Conservation (phyloP, 2,797 vertebrate species). For the Chiroxiphia lanceolata region DNA sequence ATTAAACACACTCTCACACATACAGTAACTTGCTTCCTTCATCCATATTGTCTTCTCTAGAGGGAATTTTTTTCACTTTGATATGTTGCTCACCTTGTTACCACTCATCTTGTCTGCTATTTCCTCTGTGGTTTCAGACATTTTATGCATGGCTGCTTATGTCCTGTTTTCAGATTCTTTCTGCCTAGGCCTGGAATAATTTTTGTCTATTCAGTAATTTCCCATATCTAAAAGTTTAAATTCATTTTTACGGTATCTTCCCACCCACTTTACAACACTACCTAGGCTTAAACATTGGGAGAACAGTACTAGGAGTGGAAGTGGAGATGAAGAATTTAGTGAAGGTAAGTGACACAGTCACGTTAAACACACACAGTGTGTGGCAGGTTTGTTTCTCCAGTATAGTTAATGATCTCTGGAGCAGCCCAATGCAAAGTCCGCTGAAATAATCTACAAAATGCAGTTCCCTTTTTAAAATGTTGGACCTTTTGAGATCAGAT, state of each 20-base stretch:
- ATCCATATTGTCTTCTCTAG: slow-evolving; percentile 51
- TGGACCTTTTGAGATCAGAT: background rate
- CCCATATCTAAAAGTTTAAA: slow-evolving; percentile 3
- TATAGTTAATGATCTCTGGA: background rate
- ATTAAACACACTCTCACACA: slow-evolving; percentile 56
- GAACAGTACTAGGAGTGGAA: background rate
- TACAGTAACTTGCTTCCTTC: slow-evolving; percentile 8
- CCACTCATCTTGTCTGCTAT: slow-evolving; percentile 48
- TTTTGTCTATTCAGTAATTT: slow-evolving; percentile 24
- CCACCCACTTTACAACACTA: background rate
- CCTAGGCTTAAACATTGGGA: background rate
- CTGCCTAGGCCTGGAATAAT: slow-evolving; percentile 30
- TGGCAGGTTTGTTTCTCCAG: background rate
- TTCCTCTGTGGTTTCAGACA: slow-evolving; percentile 66
- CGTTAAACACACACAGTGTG: background rate
- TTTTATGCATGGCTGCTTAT: slow-evolving; percentile 60
- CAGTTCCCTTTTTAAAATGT: background rate
- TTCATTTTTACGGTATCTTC: background rate
- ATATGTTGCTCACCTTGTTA: slow-evolving; percentile 62
- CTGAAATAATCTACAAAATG: background rate
- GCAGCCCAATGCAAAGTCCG: background rate
- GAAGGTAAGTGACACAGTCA: background rate
- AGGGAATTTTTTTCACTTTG: slow-evolving; percentile 34
- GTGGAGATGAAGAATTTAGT: background rate
- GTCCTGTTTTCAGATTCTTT: slow-evolving; percentile 63